Conservation (phyloP, 2,797 vertebrate species). For the Pseudochromis fuscus region DNA sequence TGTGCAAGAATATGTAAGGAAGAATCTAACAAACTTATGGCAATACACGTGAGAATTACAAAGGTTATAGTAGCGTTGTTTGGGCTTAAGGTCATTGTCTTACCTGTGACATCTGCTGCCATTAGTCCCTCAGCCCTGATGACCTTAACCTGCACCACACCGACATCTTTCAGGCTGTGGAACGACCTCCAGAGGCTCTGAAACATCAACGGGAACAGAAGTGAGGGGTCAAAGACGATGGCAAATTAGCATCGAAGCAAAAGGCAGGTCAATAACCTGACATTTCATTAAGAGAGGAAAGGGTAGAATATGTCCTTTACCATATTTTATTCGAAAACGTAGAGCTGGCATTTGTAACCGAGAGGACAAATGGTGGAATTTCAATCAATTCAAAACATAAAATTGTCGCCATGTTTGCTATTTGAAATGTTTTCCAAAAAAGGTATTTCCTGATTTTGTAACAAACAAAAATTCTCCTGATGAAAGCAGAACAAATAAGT, state of each 20-base stretch:
- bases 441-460: constrained; percentile 12
- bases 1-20: neutral
- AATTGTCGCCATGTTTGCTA: constrained; percentile 20
- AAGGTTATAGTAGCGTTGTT: constrained; percentile 25
- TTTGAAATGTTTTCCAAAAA: constrained; percentile 55
- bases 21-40: constrained; percentile 15
- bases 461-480: constrained; percentile 4
- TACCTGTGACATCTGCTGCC: constrained; percentile 98
- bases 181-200: constrained; percentile 92
- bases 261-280: constrained; percentile 77
- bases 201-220: constrained; percentile 68
- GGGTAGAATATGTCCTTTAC: constrained; percentile 79
- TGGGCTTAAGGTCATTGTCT: constrained; percentile 60
- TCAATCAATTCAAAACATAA: constrained; percentile 62
- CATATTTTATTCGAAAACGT: constrained; percentile 71
- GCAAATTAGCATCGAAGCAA: constrained; percentile 73
- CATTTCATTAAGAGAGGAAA: constrained; percentile 79
- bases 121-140: constrained; percentile 97
- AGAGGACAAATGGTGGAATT: constrained; percentile 65
- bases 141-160: constrained; percentile 97
- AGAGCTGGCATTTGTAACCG: constrained; percentile 76
- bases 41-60: constrained; percentile 1
- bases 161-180: constrained; percentile 94
- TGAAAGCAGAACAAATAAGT: constrained; percentile 21
- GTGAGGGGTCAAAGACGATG: constrained; percentile 66